A percentile compares a stretch with the other conserved stretches of the same genome.
Conservation (phyloP, 2,888 invertebrate species). For the Papilio gigon region DNA sequence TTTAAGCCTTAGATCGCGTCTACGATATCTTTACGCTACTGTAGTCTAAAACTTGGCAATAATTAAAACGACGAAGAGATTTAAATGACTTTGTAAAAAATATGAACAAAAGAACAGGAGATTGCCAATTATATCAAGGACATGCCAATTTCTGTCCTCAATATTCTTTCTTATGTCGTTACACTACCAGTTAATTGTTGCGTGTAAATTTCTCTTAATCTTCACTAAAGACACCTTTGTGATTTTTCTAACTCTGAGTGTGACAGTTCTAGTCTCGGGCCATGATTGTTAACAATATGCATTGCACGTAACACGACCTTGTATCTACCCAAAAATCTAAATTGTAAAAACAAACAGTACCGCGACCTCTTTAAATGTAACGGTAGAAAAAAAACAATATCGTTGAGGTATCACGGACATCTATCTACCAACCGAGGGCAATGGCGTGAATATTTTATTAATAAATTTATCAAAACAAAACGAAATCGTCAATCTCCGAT, state of each 20-base stretch:
- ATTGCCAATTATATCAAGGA: background rate
- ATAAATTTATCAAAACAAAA: too few species aligned
- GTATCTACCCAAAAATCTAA: constrained; percentile 15
- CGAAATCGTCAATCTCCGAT: too few species aligned
- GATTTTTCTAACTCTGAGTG: background rate
- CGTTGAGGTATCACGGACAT: background rate
- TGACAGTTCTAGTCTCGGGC: background rate
- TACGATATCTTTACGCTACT: background rate
- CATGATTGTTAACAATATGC: background rate
- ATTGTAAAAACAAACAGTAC: constrained; percentile 16
- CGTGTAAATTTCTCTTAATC: background rate
- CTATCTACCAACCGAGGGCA: background rate
- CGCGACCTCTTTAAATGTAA: constrained; percentile 4
- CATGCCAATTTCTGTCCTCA: background rate
- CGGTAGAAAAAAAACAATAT: constrained; percentile 3
- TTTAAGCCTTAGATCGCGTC: too few species aligned
- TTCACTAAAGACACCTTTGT: background rate
- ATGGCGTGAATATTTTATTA: background rate
- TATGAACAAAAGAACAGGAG: background rate
- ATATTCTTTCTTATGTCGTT: background rate
- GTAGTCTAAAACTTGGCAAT: background rate
- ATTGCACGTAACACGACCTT: constrained; percentile 4
- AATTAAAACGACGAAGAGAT: background rate
- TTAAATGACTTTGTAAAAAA: background rate
- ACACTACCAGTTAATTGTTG: background rate